Conservation (phyloP, 1,140 invertebrate genomes). For the Prorops nasuta region DNA sequence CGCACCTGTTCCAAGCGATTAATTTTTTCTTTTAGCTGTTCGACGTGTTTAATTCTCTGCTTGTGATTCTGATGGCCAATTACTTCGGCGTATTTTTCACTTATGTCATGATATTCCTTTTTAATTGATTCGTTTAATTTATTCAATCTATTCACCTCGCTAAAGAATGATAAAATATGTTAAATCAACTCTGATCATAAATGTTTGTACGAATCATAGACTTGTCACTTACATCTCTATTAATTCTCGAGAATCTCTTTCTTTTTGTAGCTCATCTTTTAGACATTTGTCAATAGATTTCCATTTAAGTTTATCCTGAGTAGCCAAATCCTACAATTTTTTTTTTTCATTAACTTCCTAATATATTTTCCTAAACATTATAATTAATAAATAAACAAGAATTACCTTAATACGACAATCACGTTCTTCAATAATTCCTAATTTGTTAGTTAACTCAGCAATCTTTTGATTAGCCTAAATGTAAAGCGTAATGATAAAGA, state of each 20-base stretch:
- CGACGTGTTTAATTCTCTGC: constrained; percentile 67
- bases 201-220: constrained; percentile 2
- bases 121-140: constrained; percentile 34
- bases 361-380: neutral
- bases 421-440: constrained; percentile 27
- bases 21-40: constrained; percentile 64
- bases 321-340: constrained; percentile 25
- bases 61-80: constrained; percentile 69
- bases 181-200: neutral
- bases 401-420: constrained; percentile 18
- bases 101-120: constrained; percentile 58
- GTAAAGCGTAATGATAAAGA: neutral
- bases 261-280: constrained; percentile 32
- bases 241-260: constrained; percentile 27
- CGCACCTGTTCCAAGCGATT: constrained; percentile 58
- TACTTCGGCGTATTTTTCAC: constrained; percentile 62
- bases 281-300: constrained; percentile 19
- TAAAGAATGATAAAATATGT: constrained; percentile 18
- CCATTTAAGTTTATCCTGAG: constrained; percentile 23
- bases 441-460: constrained; percentile 22
- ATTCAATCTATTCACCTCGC: constrained; percentile 29
- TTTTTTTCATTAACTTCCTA: constrained; percentile 4
- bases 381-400: constrained; percentile 7
- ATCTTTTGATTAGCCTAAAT: constrained; percentile 34
- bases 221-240: constrained; percentile 28